Evolutionary conservation across 2,888 invertebrate species (phyloP).

Genomic region (Eupithecia subfuscata): DNA sequence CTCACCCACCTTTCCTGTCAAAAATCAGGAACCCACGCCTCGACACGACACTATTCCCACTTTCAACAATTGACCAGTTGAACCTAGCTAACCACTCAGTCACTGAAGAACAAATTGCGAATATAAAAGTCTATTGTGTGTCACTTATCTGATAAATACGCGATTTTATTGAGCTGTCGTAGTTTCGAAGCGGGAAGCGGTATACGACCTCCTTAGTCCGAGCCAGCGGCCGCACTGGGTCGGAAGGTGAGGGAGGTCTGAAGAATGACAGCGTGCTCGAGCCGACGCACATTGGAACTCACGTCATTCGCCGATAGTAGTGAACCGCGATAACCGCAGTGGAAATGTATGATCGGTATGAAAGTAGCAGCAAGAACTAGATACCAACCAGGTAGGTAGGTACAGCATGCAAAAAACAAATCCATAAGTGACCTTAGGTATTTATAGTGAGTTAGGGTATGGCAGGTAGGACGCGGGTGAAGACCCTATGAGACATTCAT

Average conservation of each 20-base stretch:
- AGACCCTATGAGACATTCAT: no score
- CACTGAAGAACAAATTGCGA: slow-evolving; percentile 29
- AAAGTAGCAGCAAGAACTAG: background rate
- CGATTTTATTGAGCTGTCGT: slow-evolving; percentile 14
- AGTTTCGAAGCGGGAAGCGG: background rate
- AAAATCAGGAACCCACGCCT: slow-evolving; percentile 16
- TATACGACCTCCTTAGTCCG: slow-evolving; percentile 22
- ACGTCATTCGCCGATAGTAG: slow-evolving; percentile 28
- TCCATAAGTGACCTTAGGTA: no score
- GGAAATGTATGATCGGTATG: slow-evolving; percentile 12
- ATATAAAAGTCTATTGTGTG: slow-evolving; percentile 34
- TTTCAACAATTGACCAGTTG: slow-evolving; percentile 7
- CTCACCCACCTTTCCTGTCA: slow-evolving; percentile 24
- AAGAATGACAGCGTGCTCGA: slow-evolving; percentile 17
- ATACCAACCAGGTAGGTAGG: no score
- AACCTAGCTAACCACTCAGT: slow-evolving; percentile 17
- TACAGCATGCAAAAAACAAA: no score
- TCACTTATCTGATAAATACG: slow-evolving; percentile 27
- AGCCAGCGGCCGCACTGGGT: slow-evolving; percentile 25
- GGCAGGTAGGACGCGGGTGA: no score
- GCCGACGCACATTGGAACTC: slow-evolving; percentile 11
- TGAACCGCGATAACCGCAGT: slow-evolving; percentile 32
- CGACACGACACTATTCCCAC: background rate
- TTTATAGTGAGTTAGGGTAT: no score
- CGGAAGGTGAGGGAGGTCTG: background rate